These are phyloP conservation scores for Rhopalosiphum nymphaeae DNA, from an alignment of 2,888 invertebrate genomes.

Conservation along the genomic window DNA sequence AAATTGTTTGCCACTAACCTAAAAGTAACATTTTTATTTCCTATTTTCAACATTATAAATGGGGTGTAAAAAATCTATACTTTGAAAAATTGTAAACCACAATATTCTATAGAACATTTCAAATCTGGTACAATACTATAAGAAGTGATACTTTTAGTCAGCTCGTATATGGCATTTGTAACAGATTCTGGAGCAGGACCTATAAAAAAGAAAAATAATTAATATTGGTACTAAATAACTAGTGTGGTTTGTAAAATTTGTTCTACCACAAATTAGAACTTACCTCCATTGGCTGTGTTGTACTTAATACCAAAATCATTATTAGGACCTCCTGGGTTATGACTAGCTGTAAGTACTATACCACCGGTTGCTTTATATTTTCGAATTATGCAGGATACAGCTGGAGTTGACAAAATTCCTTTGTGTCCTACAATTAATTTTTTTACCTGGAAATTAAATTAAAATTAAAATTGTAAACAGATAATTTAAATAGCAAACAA, in stretches of 20 bases:
- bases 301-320: constrained; percentile 99
- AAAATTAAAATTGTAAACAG: neutral
- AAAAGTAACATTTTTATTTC: constrained; percentile 67
- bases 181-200: constrained; percentile 92
- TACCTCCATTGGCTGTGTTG: constrained; percentile 95
- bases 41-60: neutral
- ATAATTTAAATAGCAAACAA: neutral
- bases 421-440: constrained; percentile 92
- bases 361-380: constrained; percentile 89
- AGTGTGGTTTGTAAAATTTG: neutral
- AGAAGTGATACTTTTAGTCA: constrained; percentile 82
- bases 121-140: constrained; percentile 87
- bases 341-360: constrained; percentile 97
- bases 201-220: constrained; percentile 67
- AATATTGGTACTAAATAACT: neutral
- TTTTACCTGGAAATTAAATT: constrained; percentile 75
- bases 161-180: constrained; percentile 88
- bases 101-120: constrained; percentile 80
- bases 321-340: constrained; percentile 98
- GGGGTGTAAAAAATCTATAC: constrained; percentile 70
- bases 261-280: constrained; percentile 22
- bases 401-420: constrained; percentile 97
- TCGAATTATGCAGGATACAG: constrained; percentile 94
- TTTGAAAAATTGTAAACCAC: constrained; percentile 78
- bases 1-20: constrained; percentile 81